These are phyloP conservation scores for Tetrax tetrax DNA, from an alignment of 2,113 vertebrate species.

Conservation along the genomic window DNA sequence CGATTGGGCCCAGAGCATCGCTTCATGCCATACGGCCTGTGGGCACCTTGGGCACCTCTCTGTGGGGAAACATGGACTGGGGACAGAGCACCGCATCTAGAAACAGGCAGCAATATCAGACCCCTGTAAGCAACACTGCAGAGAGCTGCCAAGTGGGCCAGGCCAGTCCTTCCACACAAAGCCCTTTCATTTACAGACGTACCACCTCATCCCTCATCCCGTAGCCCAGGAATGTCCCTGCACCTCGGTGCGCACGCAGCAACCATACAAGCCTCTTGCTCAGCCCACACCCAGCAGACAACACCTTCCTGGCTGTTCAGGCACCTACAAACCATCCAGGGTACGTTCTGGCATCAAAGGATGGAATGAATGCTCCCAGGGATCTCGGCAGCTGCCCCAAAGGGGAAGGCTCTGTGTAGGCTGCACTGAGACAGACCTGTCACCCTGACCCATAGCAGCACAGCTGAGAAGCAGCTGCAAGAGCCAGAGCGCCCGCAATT, in stretches of 20 bases:
- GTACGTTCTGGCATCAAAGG: background rate
- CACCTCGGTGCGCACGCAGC: accelerated
- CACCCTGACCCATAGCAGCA: background rate
- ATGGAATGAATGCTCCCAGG: accelerated
- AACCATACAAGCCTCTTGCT: background rate
- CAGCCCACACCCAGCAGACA: too few relatives aligned
- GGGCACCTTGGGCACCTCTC: background rate
- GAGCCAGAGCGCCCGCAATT: background rate
- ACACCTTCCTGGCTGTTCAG: background rate
- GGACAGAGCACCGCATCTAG: background rate
- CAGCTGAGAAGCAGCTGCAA: background rate
- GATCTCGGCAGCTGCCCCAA: background rate
- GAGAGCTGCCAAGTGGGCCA: background rate
- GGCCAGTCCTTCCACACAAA: background rate
- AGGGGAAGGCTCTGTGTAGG: background rate
- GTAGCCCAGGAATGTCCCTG: background rate
- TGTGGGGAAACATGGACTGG: accelerated
- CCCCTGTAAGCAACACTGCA: background rate
- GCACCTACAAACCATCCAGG: background rate
- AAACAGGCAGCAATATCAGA: background rate
- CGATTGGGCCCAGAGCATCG: background rate
- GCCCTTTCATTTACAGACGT: too few relatives aligned
- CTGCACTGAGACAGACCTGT: background rate
- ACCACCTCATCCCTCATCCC: background rate
- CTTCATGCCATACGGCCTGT: background rate